Base-by-base conservation (phyloP, 2,888 invertebrate genomes). In the Melinaea marsaeus region DNA sequence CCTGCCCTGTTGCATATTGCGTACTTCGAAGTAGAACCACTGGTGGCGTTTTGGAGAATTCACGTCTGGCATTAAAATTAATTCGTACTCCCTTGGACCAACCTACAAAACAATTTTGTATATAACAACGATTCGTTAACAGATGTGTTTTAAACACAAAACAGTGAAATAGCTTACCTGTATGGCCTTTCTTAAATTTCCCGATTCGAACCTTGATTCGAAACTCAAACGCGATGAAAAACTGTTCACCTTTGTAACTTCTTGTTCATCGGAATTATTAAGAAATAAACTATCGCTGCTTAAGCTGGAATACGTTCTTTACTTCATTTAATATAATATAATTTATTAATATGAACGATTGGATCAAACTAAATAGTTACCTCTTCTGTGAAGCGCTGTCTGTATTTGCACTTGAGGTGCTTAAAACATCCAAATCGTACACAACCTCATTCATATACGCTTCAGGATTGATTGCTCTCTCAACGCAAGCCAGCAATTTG, bases 21-120 rank as follows among this genome's bases (percentile, higher is more conserved):
- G 92, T n/a, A 97, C 94, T 86, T 96, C 95, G 79, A 97, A 97
- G 86, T 97, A 97, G 85, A 97, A 97, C 97, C 97, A 97, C 77
- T 97, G 96, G 78, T 95, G 95, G 69, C 96, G 94, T 65, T 93
- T 93, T 33, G 91, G 92, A 2, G 95, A 94, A 85, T 96, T 96
- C 55, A 96, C 94, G 79, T 97, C 97, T 0, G 97, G 95, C 83
- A 94, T 95, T 67, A 97, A 84, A 66, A 96, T 93, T 67, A 97
- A 88, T 79, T 97, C 96, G 81, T 97, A 97, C 77, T 97, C 96
- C 76, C 92, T 91, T 56, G 92, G 91, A 70, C 94, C 93, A 76
- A 95, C 93, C 95, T 96, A 84, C 60, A 90, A 81, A 72, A 63
- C 70, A 58, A 63, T 51, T 4, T 48, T 2, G 11, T 5, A 0